Percentiles rank a stretch among this genome's conserved stretches.
These are phyloP conservation scores for Habroteleia sp. DNA, from an alignment of 2,888 invertebrate genomes.

Conservation along the genomic window DNA sequence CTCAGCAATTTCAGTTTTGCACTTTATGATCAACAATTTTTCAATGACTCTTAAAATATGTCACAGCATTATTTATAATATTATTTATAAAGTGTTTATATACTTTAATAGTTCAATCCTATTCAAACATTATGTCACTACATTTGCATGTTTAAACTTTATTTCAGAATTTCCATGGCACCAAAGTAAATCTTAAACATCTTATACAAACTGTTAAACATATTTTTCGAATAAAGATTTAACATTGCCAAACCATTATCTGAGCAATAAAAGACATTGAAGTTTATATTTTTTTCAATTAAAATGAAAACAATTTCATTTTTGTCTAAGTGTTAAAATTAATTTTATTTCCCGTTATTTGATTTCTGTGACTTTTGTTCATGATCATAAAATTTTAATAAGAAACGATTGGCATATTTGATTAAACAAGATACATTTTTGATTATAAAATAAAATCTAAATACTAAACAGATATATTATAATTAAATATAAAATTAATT, in stretches of 20 bases:
- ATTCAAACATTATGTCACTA: too few species aligned
- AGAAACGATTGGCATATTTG: not conserved
- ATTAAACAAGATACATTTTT: not conserved
- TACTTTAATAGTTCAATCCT: not conserved
- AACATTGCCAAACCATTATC: not conserved
- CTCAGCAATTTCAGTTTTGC: too few species aligned
- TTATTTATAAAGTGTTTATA: too few species aligned
- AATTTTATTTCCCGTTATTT: not conserved
- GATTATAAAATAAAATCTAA: not conserved
- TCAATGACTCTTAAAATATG: not conserved
- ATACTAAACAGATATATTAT: not conserved
- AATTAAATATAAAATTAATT: not conserved
- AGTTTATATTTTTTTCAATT: not conserved
- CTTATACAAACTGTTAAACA: not conserved
- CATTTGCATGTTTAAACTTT: too few species aligned
- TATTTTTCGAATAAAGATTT: conserved; percentile 1
- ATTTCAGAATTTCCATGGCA: conserved; percentile 10
- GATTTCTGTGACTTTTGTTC: not conserved
- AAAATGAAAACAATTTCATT: not conserved
- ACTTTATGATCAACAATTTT: not conserved
- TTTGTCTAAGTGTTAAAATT: not conserved
- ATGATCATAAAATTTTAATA: not conserved
- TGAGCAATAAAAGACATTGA: conserved; percentile 3
- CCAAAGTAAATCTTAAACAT: conserved; percentile 1
- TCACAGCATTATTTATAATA: too few species aligned